These are phyloP conservation scores for Ephydatia muelleri DNA, from an alignment of 37 sponge, comb jelly and placozoan genomes.

Conservation along the genomic window DNA sequence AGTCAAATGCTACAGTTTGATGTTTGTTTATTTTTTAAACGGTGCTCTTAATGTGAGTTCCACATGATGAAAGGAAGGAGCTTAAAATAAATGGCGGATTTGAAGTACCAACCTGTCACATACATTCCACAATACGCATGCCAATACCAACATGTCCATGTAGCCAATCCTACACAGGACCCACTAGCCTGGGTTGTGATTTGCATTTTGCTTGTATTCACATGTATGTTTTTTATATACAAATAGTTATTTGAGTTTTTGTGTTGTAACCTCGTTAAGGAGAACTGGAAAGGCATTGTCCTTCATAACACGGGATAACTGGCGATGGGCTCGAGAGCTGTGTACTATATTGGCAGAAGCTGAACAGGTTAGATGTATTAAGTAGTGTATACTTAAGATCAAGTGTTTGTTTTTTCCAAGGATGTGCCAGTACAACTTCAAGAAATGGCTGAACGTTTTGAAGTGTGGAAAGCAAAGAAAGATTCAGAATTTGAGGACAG, in stretches of 20 bases:
- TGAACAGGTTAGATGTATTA: constrained; percentile 57
- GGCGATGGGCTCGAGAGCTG: constrained; percentile 83
- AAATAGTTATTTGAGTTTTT: too few species aligned
- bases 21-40: too few species aligned
- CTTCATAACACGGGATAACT: constrained; percentile 91
- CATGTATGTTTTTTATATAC: background rate
- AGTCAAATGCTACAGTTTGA: too few species aligned
- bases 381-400: background rate
- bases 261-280: constrained; percentile 32
- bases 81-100: too few species aligned
- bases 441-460: constrained; percentile 88
- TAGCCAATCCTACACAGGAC: background rate
- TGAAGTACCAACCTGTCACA: too few species aligned
- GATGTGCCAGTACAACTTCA: constrained; percentile 88
- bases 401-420: constrained; percentile 11
- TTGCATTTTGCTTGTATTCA: background rate
- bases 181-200: background rate
- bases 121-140: too few species aligned
- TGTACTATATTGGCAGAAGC: constrained; percentile 82
- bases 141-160: too few species aligned
- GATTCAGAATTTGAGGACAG: constrained; percentile 6
- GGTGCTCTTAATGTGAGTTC: too few species aligned
- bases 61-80: too few species aligned
- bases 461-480: constrained; percentile 55
- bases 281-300: constrained; percentile 82